Conservation (phyloP, 2,888 invertebrate genomes). For the Oxycera nigricornis region DNA sequence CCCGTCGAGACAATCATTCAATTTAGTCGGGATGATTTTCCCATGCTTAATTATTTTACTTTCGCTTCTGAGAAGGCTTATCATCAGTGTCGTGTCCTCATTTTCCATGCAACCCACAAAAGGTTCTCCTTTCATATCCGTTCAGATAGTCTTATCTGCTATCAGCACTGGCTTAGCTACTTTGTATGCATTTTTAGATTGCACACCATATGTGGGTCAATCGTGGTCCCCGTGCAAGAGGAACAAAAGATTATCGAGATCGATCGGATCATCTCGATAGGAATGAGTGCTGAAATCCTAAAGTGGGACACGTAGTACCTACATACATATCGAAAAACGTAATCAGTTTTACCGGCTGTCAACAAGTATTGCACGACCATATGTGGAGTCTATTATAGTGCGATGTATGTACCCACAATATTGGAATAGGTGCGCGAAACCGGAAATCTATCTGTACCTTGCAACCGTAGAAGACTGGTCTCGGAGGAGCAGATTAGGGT, state of each 20-base stretch:
- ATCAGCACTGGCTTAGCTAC: conserved; percentile 1
- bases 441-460: conserved; percentile 19
- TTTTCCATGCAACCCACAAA: neutral
- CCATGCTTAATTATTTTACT: neutral
- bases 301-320: conserved; percentile 16
- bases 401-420: neutral
- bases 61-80: neutral
- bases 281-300: conserved; percentile 26
- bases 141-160: neutral
- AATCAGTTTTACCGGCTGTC: conserved; percentile 36
- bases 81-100: neutral
- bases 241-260: conserved; percentile 36
- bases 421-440: conserved; percentile 8
- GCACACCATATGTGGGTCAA: conserved; percentile 22
- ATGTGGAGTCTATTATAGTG: conserved; percentile 21
- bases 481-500: neutral
- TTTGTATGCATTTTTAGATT: conserved; percentile 7
- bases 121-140: neutral
- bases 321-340: conserved; percentile 17
- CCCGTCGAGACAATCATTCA: neutral
- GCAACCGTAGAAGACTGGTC: neutral
- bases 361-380: conserved; percentile 31
- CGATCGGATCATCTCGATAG: conserved; percentile 25
- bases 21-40: neutral
- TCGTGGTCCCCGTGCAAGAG: conserved; percentile 11